Conservation (phyloP, 2,888 invertebrate species). For the Lasiommata megera region DNA sequence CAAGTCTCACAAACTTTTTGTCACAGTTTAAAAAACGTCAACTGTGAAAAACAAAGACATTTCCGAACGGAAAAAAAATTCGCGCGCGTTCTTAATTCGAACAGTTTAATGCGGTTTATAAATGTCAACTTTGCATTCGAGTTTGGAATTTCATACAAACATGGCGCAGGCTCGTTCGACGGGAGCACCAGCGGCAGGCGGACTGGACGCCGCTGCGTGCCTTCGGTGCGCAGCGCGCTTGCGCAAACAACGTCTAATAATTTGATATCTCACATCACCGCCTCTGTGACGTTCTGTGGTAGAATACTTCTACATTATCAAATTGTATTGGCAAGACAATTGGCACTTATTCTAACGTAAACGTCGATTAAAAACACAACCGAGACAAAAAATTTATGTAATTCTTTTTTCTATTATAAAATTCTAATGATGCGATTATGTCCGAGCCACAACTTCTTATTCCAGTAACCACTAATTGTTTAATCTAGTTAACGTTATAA, state of each 20-base stretch:
- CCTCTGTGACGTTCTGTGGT: conserved; percentile 73
- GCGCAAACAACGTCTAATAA: conserved; percentile 70
- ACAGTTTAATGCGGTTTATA: conserved; percentile 29
- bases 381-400: neutral
- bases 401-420: too few species aligned
- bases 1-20: conserved; percentile 13
- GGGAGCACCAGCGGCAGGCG: conserved; percentile 57
- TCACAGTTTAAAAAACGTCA: conserved; percentile 13
- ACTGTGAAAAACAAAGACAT: conserved; percentile 13
- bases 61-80: conserved; percentile 5
- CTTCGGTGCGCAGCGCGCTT: conserved; percentile 54
- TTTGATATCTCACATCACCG: conserved; percentile 76
- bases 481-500: too few species aligned
- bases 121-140: conserved; percentile 41
- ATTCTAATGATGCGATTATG: too few species aligned
- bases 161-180: conserved; percentile 58
- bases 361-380: neutral
- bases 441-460: too few species aligned
- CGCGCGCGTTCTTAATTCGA: conserved; percentile 3
- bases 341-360: neutral
- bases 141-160: conserved; percentile 52
- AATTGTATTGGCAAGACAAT: conserved; percentile 45
- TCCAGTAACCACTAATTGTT: too few species aligned
- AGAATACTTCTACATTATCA: conserved; percentile 74
- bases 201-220: conserved; percentile 64